Percentiles rank a stretch among this genome's conserved stretches.
Evolutionary conservation across 2,888 invertebrate genomes (phyloP).

Genomic region (Melanostoma mellinum): DNA sequence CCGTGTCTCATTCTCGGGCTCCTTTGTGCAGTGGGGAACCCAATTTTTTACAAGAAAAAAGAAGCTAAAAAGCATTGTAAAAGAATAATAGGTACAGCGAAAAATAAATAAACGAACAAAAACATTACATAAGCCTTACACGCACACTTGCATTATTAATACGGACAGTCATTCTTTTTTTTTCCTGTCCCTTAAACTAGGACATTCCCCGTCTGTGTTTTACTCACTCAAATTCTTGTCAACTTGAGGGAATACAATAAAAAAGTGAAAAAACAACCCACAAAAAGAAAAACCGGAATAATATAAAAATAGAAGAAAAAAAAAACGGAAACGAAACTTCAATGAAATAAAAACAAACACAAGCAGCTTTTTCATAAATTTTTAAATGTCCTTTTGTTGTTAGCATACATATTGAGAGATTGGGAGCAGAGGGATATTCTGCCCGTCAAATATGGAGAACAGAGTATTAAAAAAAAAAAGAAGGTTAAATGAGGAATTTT

Average conservation of each 20-base stretch:
- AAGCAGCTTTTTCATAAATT: conserved; percentile 71
- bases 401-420: conserved; percentile 27
- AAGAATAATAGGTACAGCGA: conserved; percentile 40
- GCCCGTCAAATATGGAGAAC: conserved; percentile 6
- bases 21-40: conserved; percentile 47
- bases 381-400: conserved; percentile 67
- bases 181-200: conserved; percentile 66
- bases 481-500: conserved; percentile 40
- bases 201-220: conserved; percentile 45
- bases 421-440: conserved; percentile 36
- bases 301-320: conserved; percentile 23
- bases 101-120: conserved; percentile 28
- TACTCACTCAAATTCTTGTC: conserved; percentile 57
- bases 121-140: conserved; percentile 67
- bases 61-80: conserved; percentile 5
- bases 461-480: conserved; percentile 6
- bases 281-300: conserved; percentile 21
- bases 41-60: conserved; percentile 34
- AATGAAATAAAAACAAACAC: conserved; percentile 66
- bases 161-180: conserved; percentile 36
- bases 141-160: conserved; percentile 71
- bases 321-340: conserved; percentile 54
- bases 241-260: conserved; percentile 56
- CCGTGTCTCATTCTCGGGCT: conserved; percentile 41
- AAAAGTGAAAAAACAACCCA: conserved; percentile 36